Evolutionary conservation across 2,888 invertebrate genomes (phyloP), one percentile per base, ranked within the genome.

Genomic region (Erebia palarica): DNA sequence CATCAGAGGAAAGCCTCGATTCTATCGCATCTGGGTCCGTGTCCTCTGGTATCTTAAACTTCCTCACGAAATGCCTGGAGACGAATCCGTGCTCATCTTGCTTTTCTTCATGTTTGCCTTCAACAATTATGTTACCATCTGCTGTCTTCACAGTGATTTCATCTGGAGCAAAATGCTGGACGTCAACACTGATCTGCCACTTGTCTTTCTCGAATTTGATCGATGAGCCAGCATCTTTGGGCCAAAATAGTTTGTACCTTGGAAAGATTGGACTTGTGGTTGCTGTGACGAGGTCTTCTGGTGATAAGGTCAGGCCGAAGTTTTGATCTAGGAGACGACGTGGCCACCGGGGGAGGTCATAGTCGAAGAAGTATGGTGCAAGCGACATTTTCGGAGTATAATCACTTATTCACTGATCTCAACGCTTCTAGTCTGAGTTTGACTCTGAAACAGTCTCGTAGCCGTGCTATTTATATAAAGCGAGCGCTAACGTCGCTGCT

Each of bases 21-120:
- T 94, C 94, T 0, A 97, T 95, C 16, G 94, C 94, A 71, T 95
- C 95, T n/a, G 96, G 89, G 78, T 96, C 95, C 60, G 95, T 95
- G 14, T 95, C 96, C 78, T 95, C 94, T 1, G 97, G 97, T 58
- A 97, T 82, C 57, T 95, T 89, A 81, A 97, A 97, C 72, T 95
- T 95, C 55, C 96, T 94, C 10, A 95, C 92, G 78, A 97, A 96
- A 78, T 97, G 96, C 61, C 96, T 94, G 0, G 96, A 95, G 66
- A 97, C 94, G 75, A 94, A 95, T 0, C 97, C 97, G 78, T 96
- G 96, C 51, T 96, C 95, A 77, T 97, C 96, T 75, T 95, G 94
- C 78, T 95, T 96, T 78, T 97, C 97, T 78, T 96, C 96, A 80
- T 97, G 97, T 81, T 96, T 96, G 0, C 96, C 97, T 84, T 97